Percentiles rank a stretch among this genome's conserved stretches.
Evolutionary conservation across 23 tunicate species (phyloP).

Genomic region (Corella eumyota): DNA sequence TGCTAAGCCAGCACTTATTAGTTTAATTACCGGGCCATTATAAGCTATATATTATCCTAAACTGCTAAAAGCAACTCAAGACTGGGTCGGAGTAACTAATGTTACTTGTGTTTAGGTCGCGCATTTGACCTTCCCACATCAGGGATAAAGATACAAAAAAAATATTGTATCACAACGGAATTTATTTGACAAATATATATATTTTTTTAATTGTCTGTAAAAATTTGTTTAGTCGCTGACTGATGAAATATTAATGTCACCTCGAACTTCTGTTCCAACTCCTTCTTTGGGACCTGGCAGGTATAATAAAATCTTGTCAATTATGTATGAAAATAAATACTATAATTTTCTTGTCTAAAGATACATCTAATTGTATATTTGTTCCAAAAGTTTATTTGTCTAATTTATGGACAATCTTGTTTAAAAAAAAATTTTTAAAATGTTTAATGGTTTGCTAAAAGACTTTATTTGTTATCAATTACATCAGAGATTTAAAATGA

Average conservation of each 20-base stretch:
- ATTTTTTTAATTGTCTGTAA: too few species aligned
- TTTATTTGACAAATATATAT: too few species aligned
- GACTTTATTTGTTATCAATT: too few species aligned
- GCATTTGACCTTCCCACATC: neutral
- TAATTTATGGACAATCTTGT: neutral
- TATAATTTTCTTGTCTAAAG: too few species aligned
- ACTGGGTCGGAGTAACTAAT: neutral
- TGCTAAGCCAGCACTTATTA: too few species aligned
- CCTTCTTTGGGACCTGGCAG: conserved; percentile 3
- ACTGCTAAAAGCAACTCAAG: too few species aligned
- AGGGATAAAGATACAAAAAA: neutral
- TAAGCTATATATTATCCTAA: too few species aligned
- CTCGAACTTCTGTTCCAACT: conserved; percentile 4
- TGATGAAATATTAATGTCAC: conserved; percentile 4
- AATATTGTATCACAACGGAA: too few species aligned
- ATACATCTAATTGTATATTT: neutral
- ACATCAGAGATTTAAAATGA: neutral
- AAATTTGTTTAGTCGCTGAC: neutral
- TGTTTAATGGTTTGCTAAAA: neutral
- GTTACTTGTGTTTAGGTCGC: neutral
- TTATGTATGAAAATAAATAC: neutral
- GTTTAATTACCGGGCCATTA: too few species aligned
- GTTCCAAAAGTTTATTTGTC: neutral
- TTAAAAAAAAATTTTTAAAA: neutral
- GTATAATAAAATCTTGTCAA: too few species aligned